phyloP scores from a whole-genome alignment of 2,797 vertebrate genomes.

The Rhinoraja longicauda region DNA sequence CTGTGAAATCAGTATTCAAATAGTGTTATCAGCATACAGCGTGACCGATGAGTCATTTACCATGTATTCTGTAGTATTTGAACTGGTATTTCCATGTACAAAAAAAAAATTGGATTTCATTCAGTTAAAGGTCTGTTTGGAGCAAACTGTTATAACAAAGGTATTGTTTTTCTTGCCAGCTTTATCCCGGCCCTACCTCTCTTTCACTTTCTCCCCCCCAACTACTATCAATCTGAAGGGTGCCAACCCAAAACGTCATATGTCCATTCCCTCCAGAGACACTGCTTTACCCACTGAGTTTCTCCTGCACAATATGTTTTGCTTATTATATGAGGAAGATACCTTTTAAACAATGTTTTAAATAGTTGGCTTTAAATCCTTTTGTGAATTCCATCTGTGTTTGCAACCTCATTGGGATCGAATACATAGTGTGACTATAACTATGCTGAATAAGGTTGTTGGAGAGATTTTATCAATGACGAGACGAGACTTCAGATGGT shows the following conservation, averaged over 20 bases:
- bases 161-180: neutral
- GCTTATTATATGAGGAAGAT: neutral
- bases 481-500: no score
- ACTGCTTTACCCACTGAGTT: no score
- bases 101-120: neutral
- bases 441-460: neutral
- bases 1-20: neutral
- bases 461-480: neutral
- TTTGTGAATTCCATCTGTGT: neutral
- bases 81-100: neutral
- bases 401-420: neutral
- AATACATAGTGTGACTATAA: neutral
- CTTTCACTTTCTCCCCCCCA: no score
- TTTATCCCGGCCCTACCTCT: no score
- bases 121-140: neutral
- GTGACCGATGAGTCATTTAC: neutral
- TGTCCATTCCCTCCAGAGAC: no score
- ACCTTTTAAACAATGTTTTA: neutral
- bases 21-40: neutral
- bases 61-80: neutral
- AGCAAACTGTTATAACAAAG: neutral
- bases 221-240: no score
- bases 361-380: neutral
- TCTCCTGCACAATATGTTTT: no score
- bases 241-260: no score